Evolutionary conservation across 2,888 invertebrate genomes (phyloP).

Genomic region (Scaptomyza polygonia): DNA sequence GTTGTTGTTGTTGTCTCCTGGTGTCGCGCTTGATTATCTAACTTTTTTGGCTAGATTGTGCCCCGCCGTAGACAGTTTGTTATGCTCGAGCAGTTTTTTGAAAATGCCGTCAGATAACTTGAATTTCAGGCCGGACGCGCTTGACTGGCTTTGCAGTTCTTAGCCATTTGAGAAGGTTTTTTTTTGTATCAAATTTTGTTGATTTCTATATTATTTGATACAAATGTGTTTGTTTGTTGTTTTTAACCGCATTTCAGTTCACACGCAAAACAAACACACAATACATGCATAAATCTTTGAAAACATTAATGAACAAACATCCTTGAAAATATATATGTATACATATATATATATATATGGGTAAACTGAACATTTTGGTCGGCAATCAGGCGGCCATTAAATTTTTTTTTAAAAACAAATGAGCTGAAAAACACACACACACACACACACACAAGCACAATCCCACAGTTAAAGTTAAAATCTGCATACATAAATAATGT

Average conservation of each 20-base stretch:
- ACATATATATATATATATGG: slow-evolving; percentile 10
- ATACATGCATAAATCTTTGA: slow-evolving; percentile 35
- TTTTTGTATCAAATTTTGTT: too few species aligned
- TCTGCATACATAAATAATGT: slow-evolving; percentile 74
- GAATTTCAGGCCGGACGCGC: slow-evolving; percentile 68
- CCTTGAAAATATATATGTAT: slow-evolving; percentile 61
- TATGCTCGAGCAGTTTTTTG: slow-evolving; percentile 59
- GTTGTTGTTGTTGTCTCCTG: slow-evolving; percentile 14
- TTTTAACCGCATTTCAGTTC: slow-evolving; percentile 60
- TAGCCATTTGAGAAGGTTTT: slow-evolving; percentile 29
- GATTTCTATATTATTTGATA: too few species aligned
- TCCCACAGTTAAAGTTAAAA: slow-evolving; percentile 50
- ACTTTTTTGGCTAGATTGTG: slow-evolving; percentile 44
- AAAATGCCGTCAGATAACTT: slow-evolving; percentile 63
- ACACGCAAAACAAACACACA: slow-evolving; percentile 36
- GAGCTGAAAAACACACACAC: slow-evolving; percentile 27
- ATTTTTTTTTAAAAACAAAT: slow-evolving; percentile 61
- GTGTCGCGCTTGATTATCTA: slow-evolving; percentile 72
- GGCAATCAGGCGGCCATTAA: slow-evolving; percentile 71
- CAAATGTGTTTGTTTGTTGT: not conserved
- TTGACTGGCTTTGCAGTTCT: slow-evolving; percentile 67
- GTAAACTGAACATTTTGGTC: slow-evolving; percentile 49
- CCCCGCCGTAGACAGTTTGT: slow-evolving; percentile 47
- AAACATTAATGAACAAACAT: slow-evolving; percentile 66
- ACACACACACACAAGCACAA: not conserved